phyloP scores from a whole-genome alignment of 35 echinoderm and acorn worm species.

The Apostichopus parvimensis region DNA sequence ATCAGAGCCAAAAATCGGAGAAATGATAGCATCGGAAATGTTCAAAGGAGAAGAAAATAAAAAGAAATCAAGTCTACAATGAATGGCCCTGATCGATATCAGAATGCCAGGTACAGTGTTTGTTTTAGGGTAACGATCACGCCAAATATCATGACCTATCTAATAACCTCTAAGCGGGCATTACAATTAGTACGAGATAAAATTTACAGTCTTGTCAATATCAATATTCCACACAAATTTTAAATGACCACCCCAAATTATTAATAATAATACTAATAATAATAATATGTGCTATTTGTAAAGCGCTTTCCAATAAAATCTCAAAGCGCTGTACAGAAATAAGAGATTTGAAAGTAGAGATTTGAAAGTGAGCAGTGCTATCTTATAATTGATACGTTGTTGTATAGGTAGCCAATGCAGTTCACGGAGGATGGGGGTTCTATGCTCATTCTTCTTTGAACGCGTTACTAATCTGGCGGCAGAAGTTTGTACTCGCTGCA shows the following conservation, averaged over 20 bases:
- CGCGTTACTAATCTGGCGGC: neutral
- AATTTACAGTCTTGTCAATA: too few species aligned
- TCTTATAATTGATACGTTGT: neutral
- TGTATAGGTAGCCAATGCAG: constrained; percentile 4
- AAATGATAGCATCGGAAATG: neutral
- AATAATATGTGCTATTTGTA: too few species aligned
- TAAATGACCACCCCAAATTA: too few species aligned
- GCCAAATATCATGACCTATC: neutral
- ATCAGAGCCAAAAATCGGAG: constrained; percentile 21
- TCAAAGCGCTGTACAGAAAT: too few species aligned
- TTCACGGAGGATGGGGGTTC: neutral
- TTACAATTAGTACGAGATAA: too few species aligned
- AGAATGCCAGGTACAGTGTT: neutral
- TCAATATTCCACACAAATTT: too few species aligned
- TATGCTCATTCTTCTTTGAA: neutral
- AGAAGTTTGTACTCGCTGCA: neutral
- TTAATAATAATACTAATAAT: too few species aligned
- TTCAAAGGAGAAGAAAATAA: neutral
- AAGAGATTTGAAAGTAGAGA: neutral
- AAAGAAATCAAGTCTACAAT: constrained; percentile 24
- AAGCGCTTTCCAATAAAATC: too few species aligned
- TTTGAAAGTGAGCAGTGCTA: neutral
- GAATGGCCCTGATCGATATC: neutral
- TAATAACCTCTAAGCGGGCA: too few species aligned
- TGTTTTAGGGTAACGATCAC: neutral